These are phyloP conservation scores for Parnassius mnemosyne DNA, from an alignment of 2,888 invertebrate species.

Conservation along the genomic window DNA sequence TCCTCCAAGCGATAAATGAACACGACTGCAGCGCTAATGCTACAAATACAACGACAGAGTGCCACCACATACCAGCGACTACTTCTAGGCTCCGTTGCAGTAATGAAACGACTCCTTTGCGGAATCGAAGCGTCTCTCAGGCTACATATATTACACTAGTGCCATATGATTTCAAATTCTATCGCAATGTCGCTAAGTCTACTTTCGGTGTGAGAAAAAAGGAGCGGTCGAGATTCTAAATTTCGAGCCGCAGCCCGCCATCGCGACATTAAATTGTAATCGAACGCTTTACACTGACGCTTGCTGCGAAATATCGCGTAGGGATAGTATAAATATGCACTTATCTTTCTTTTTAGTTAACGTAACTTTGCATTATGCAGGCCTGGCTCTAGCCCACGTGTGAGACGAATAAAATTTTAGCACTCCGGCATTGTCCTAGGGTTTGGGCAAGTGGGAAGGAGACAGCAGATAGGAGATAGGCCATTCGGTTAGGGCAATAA, in stretches of 20 bases:
- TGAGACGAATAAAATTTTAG: conserved; percentile 78
- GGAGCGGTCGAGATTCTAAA: conserved; percentile 57
- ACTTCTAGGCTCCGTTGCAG: conserved; percentile 53
- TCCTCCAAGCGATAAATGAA: conserved; percentile 20
- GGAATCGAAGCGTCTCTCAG: conserved; percentile 40
- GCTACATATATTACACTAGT: conserved; percentile 34
- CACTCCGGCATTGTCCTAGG: conserved; percentile 70
- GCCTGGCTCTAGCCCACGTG: conserved; percentile 65
- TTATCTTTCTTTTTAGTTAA: conserved; percentile 79
- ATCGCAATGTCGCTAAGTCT: conserved; percentile 31
- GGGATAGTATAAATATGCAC: conserved; percentile 77
- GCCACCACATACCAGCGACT: conserved; percentile 40
- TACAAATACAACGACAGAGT: conserved; percentile 20
- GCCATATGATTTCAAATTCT: conserved; percentile 31
- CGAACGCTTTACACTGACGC: conserved; percentile 77
- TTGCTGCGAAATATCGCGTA: conserved; percentile 72
- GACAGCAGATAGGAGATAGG: conserved; percentile 46
- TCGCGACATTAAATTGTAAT: conserved; percentile 79
- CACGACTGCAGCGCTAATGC: conserved; percentile 33
- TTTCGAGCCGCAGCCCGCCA: conserved; percentile 54
- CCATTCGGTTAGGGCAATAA: conserved; percentile 65
- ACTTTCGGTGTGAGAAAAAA: conserved; percentile 31
- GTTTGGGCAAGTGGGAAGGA: conserved; percentile 52
- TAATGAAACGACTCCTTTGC: conserved; percentile 58
- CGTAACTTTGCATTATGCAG: conserved; percentile 76